Base-by-base conservation (phyloP, 2,113 vertebrate genomes). In the Planiliza haematocheilus region DNA sequence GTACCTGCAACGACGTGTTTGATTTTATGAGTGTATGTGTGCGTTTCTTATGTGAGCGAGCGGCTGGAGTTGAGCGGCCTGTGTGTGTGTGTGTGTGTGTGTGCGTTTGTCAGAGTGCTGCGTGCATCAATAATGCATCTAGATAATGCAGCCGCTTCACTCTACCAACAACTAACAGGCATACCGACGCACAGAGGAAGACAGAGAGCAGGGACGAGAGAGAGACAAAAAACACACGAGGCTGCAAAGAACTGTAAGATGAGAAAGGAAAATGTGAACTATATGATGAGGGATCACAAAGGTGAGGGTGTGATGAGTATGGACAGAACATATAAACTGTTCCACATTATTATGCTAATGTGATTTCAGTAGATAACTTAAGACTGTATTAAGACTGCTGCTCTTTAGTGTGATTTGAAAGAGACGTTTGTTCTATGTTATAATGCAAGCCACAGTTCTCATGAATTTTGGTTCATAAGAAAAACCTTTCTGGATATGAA, bases 121-220 rank as follows among this genome's bases (percentile, higher is more conserved):
- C 66, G 20, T 48, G 53, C 89, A 93, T 93, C 82, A 91, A 91
- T 93, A 91, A 93, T 91, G 82, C 46, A 92, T 89, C 43, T 48
- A 76, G 83, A 91, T 92, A 91, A 92, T 91, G 91, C 82, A 88
- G 77, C 81, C 56, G 70, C 82, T 89, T 86, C 84, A 67, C 77
- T 87, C 84, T 56, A 86, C 74, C 72, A 76, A 87, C 77, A 88
- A 85, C 86, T 88, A 85, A 87, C 87, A 82, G 85, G 81, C 86
- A 42, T 62, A 50, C 75, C 37, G 41, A 73, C 46, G 62, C 82
- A 81, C 46, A 69, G 59, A 77, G 38, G 20, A 64, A 69, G 79
- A 80, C 70, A 70, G 49, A 65, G 52, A 57, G 30, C 34, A 62
- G 73, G 20, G 16, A 38, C 7, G 18, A 51, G 13, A 43, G 41